phyloP scores from a whole-genome alignment of 2,888 invertebrate genomes.

The Caenorhabditis sp. region DNA sequence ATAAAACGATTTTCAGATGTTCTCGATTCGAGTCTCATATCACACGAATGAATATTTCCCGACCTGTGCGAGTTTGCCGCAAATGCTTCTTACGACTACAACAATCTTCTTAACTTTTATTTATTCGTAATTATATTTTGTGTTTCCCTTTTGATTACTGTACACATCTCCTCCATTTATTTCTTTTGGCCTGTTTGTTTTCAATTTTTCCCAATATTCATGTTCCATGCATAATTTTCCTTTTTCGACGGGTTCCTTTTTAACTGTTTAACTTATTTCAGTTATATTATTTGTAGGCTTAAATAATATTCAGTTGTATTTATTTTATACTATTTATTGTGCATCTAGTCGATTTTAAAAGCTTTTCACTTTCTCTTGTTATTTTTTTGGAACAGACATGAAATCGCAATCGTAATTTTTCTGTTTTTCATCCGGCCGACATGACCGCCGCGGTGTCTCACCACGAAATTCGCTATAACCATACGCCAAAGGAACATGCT shows the following conservation, averaged over 20 bases:
- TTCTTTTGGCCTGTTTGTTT: conserved; percentile 7
- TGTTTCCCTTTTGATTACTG: background rate
- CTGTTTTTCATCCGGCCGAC: background rate
- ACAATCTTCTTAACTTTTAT: conserved; percentile 31
- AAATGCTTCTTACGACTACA: conserved; percentile 88
- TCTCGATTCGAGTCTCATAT: conserved; percentile 98
- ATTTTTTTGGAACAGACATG: too few relatives aligned
- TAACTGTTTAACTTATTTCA: conserved; percentile 29
- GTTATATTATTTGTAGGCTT: background rate
- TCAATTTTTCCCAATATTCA: conserved; percentile 1
- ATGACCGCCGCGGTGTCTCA: too few relatives aligned
- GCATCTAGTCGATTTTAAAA: background rate
- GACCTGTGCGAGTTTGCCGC: conserved; percentile 96
- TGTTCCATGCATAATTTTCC: conserved; percentile 31
- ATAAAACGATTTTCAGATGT: conserved; percentile 86
- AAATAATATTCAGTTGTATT: conserved; percentile 6
- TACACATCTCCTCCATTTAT: conserved; percentile 26
- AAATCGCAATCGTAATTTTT: background rate
- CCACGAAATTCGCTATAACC: too few relatives aligned
- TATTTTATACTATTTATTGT: background rate
- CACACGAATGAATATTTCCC: conserved; percentile 92
- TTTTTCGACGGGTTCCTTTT: conserved; percentile 24
- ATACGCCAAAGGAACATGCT: too few relatives aligned
- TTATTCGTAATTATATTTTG: conserved; percentile 6
- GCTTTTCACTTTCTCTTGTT: background rate